These are phyloP conservation scores for Drosophila athabasca DNA, from an alignment of 1,140 invertebrate genomes.

Conservation along the genomic window DNA sequence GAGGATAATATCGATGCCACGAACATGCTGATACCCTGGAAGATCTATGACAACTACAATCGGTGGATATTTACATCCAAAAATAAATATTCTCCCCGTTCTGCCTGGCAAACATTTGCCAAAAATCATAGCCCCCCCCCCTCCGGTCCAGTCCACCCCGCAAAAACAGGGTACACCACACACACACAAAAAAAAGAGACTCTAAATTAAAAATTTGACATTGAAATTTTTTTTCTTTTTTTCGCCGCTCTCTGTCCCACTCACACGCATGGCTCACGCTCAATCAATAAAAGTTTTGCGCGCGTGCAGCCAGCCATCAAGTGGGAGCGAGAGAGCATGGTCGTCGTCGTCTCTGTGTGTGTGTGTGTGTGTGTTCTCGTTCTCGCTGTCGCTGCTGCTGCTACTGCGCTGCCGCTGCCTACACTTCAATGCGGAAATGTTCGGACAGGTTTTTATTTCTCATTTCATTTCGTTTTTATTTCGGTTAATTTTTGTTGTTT, in stretches of 20 bases:
- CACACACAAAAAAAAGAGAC: conserved; percentile 34
- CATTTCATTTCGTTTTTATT: conserved; percentile 6
- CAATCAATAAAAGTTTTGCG: conserved; percentile 72
- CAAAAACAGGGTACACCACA: no score
- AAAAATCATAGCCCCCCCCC: no score
- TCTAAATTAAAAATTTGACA: conserved; percentile 81
- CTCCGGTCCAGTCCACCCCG: no score
- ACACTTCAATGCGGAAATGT: conserved; percentile 73
- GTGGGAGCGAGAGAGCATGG: conserved; percentile 19
- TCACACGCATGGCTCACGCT: conserved; percentile 43
- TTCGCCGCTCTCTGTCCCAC: conserved; percentile 33
- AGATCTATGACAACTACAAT: no score
- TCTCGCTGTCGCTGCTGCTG: background rate
- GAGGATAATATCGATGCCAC: no score
- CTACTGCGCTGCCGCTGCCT: background rate
- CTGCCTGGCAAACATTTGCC: no score
- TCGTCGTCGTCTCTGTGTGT: no score
- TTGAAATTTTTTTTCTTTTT: conserved; percentile 63
- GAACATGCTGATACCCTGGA: no score
- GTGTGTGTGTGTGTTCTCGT: conserved; percentile 15
- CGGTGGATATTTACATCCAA: no score
- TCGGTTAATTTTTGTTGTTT: conserved; percentile 13
- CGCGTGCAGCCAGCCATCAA: conserved; percentile 35
- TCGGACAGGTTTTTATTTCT: conserved; percentile 64
- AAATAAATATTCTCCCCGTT: no score